Percentiles rank a stretch among this genome's conserved stretches.
Conservation (phyloP, 2,113 vertebrate species). For the Noctilio leporinus region DNA sequence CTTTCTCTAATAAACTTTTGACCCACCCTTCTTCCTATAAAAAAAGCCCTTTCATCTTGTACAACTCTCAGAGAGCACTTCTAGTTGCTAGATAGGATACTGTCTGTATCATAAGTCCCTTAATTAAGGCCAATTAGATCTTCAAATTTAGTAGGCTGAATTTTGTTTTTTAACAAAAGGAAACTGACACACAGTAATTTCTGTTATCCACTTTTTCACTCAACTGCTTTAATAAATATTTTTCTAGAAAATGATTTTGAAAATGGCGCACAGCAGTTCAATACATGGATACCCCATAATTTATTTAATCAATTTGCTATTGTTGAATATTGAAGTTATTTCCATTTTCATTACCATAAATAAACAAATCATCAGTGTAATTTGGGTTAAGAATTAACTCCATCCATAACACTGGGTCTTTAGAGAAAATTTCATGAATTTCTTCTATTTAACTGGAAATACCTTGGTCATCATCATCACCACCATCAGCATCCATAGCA, state of each 20-base stretch:
- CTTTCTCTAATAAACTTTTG: neutral
- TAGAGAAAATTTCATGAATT: neutral
- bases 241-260: neutral
- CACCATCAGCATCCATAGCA: constrained; percentile 97
- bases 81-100: neutral
- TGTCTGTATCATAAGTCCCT: neutral
- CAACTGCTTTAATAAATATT: neutral
- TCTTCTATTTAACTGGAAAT: constrained; percentile 37
- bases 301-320: neutral
- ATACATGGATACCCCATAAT: neutral
- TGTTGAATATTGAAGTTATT: neutral
- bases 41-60: neutral
- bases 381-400: neutral
- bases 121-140: neutral
- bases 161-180: neutral
- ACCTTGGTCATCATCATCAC: constrained; percentile 99
- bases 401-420: neutral
- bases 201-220: neutral
- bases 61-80: neutral
- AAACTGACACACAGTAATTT: neutral
- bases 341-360: neutral
- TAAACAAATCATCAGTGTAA: neutral
- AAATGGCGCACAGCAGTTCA: neutral
- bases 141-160: neutral
- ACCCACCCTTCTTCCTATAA: neutral